Conservation (phyloP, 2,888 invertebrate genomes). For the Agrypnus murinus region DNA sequence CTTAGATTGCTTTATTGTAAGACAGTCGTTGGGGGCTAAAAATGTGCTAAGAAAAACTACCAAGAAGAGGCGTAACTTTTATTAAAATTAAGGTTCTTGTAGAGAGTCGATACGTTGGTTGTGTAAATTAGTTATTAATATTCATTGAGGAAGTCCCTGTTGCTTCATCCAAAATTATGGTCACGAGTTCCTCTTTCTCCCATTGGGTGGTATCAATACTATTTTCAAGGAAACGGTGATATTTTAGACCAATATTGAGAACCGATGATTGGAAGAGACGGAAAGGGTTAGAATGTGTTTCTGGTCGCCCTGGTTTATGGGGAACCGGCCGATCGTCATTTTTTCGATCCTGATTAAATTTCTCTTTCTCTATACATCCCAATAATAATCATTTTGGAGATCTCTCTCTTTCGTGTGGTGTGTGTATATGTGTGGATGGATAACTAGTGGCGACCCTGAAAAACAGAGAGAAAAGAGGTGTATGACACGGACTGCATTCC, state of each 20-base stretch:
- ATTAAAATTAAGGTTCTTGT: neutral
- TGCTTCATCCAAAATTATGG: conserved; percentile 16
- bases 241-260: too few species aligned
- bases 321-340: too few species aligned
- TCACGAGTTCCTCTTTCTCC: neutral
- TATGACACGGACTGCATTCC: conserved; percentile 56
- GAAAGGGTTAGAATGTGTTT: too few species aligned
- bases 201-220: neutral
- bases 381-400: conserved; percentile 43
- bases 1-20: too few species aligned
- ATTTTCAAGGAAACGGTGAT: too few species aligned
- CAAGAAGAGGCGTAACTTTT: neutral
- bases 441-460: conserved; percentile 25
- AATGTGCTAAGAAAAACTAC: too few species aligned
- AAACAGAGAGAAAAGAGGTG: conserved; percentile 45
- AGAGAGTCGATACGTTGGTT: neutral
- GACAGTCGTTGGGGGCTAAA: too few species aligned
- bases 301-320: too few species aligned
- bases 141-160: conserved; percentile 15
- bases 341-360: conserved; percentile 34
- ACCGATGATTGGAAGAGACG: too few species aligned
- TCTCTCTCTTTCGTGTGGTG: too few species aligned
- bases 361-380: too few species aligned
- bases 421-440: neutral
- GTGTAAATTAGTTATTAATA: conserved; percentile 21